A percentile compares a stretch with the other conserved stretches of the same genome.
These are phyloP conservation scores for Amblyopsis rosae DNA, from an alignment of 2,113 vertebrate genomes.

Conservation along the genomic window DNA sequence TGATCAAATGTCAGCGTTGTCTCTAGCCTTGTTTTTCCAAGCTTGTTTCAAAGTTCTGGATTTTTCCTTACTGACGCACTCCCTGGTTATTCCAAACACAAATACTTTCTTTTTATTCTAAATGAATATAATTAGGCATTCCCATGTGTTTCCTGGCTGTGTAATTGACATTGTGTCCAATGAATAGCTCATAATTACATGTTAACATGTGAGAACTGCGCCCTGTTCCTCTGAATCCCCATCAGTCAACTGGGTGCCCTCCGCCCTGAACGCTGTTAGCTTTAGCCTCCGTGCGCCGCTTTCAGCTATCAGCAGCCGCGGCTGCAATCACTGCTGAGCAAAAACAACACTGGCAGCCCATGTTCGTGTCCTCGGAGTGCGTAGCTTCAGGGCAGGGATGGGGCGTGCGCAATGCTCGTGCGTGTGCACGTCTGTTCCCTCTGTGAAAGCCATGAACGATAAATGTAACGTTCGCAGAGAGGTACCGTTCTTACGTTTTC, in stretches of 20 bases:
- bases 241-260: slow-evolving; percentile 71
- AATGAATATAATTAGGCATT: slow-evolving; percentile 53
- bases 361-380: slow-evolving; percentile 68
- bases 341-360: slow-evolving; percentile 61
- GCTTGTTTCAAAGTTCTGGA: background rate
- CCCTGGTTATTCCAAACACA: slow-evolving; percentile 40
- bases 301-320: slow-evolving; percentile 55
- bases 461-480: no score
- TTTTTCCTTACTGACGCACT: slow-evolving; percentile 28
- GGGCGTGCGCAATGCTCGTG: slow-evolving; percentile 31
- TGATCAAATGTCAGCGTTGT: background rate
- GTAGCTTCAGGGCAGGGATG: slow-evolving; percentile 77
- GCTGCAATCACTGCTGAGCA: slow-evolving; percentile 67
- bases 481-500: no score
- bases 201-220: slow-evolving; percentile 69
- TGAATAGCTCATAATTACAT: slow-evolving; percentile 79
- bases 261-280: slow-evolving; percentile 61
- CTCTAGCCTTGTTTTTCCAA: background rate
- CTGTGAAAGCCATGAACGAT: no score
- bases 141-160: slow-evolving; percentile 48
- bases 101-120: slow-evolving; percentile 47
- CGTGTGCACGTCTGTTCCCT: slow-evolving; percentile 26
- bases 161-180: slow-evolving; percentile 71
- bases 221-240: slow-evolving; percentile 71
- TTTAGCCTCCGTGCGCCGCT: slow-evolving; percentile 38